These are phyloP conservation scores for Mastacembelus armatus DNA, from an alignment of 2,797 vertebrate genomes.

Conservation along the genomic window DNA sequence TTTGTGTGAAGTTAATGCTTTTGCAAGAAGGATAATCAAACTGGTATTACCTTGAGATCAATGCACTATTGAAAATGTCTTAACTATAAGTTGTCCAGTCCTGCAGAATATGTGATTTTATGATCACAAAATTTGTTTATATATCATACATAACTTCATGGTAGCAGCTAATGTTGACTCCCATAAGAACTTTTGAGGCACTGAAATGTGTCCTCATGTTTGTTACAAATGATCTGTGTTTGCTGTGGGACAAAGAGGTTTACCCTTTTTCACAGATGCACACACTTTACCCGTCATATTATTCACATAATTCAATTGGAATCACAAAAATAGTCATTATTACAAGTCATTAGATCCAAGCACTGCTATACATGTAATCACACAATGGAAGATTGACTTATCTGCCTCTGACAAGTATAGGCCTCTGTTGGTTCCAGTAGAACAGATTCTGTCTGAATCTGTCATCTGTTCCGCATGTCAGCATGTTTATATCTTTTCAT, in stretches of 20 bases:
- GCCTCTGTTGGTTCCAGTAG: slow-evolving; percentile 47
- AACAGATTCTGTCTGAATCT: slow-evolving; percentile 49
- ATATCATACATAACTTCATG: not conserved
- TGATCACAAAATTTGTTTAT: too few species aligned
- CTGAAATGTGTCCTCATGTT: slow-evolving; percentile 25
- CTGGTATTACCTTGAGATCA: too few species aligned
- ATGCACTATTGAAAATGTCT: too few species aligned
- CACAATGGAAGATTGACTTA: slow-evolving; percentile 41
- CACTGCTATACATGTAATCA: slow-evolving; percentile 45
- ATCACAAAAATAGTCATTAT: slow-evolving; percentile 37
- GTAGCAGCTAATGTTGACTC: slow-evolving; percentile 1
- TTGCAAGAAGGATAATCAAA: too few species aligned
- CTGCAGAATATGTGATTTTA: not conserved
- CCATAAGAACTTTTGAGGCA: slow-evolving; percentile 17
- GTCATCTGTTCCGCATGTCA: slow-evolving; percentile 47
- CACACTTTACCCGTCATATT: not conserved
- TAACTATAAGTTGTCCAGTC: too few species aligned
- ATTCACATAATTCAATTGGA: slow-evolving; percentile 42
- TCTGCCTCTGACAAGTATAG: slow-evolving; percentile 55
- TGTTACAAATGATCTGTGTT: slow-evolving; percentile 42
- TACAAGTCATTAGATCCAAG: slow-evolving; percentile 33
- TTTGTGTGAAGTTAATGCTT: too few species aligned
- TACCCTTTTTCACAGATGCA: slow-evolving; percentile 22
- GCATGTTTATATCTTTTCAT: slow-evolving; percentile 44
- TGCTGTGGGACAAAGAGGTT: slow-evolving; percentile 20